Conservation (phyloP, 2,113 vertebrate species). For the Planiliza haematocheilus region DNA sequence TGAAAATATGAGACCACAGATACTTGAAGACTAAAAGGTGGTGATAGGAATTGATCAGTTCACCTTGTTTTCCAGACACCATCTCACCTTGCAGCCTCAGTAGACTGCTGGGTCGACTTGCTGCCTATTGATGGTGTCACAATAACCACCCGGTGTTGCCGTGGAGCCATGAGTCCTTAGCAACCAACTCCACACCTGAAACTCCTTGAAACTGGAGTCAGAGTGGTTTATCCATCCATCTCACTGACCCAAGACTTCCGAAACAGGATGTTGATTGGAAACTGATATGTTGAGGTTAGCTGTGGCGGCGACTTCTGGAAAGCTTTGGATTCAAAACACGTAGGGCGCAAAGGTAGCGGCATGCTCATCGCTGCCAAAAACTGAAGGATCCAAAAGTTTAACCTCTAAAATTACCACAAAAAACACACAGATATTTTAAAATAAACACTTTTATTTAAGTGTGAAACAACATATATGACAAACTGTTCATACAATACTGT, state of each 20-base stretch:
- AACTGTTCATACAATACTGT: background rate
- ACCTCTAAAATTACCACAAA: background rate
- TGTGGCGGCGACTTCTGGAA: background rate
- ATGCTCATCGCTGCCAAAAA: no score
- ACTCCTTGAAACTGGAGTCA: constrained; percentile 71
- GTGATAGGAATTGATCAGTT: background rate
- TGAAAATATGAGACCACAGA: background rate
- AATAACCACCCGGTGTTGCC: constrained; percentile 56
- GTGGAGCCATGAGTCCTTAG: constrained; percentile 56
- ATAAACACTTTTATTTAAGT: constrained; percentile 40
- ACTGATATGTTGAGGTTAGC: constrained; percentile 40
- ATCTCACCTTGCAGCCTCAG: no score
- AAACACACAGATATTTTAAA: background rate
- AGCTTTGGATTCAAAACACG: no score
- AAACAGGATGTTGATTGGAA: constrained; percentile 19
- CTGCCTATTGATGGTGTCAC: constrained; percentile 11
- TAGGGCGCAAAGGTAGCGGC: no score
- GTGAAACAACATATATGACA: background rate
- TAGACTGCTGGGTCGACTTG: constrained; percentile 1
- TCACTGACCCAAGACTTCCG: constrained; percentile 6
- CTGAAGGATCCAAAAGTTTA: background rate
- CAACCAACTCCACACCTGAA: constrained; percentile 59
- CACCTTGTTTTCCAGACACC: constrained; percentile 67
- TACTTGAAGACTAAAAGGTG: no score
- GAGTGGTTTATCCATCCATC: background rate